Evolutionary conservation across 2,797 vertebrate species (phyloP).

Genomic region (Hapalemur alaotrensis): DNA sequence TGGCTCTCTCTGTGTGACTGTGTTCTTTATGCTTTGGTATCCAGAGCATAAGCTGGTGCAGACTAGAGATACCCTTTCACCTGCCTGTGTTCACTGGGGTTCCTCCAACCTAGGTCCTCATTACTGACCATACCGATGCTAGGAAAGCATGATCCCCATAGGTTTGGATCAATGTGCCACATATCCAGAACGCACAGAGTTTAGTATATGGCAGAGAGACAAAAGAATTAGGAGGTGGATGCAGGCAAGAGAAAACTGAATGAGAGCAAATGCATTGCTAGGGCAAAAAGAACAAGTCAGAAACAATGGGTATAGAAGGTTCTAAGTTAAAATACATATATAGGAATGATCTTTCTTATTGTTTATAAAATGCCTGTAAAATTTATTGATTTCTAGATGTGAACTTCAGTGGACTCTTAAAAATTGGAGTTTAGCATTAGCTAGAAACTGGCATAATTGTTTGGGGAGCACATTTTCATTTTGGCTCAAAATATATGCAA

Average conservation of each 20-base stretch:
- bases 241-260: slow-evolving; percentile 16
- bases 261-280: not conserved
- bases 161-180: not conserved
- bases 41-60: not conserved
- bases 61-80: not conserved
- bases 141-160: not conserved
- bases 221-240: not conserved
- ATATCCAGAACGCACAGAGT: not conserved
- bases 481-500: slow-evolving; percentile 43
- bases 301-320: not conserved
- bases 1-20: not conserved
- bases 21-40: not conserved
- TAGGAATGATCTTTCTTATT: not conserved
- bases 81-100: not conserved
- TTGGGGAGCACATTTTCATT: slow-evolving; percentile 17
- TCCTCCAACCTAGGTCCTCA: not conserved
- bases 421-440: not conserved
- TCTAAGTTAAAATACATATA: slow-evolving; percentile 46
- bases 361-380: slow-evolving; percentile 20
- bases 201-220: not conserved
- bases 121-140: not conserved
- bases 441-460: not conserved
- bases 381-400: slow-evolving; percentile 12
- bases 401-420: not conserved
- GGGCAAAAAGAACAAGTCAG: not conserved